Conservation (phyloP, 1,140 invertebrate genomes). For the Microplitis demolitor region DNA sequence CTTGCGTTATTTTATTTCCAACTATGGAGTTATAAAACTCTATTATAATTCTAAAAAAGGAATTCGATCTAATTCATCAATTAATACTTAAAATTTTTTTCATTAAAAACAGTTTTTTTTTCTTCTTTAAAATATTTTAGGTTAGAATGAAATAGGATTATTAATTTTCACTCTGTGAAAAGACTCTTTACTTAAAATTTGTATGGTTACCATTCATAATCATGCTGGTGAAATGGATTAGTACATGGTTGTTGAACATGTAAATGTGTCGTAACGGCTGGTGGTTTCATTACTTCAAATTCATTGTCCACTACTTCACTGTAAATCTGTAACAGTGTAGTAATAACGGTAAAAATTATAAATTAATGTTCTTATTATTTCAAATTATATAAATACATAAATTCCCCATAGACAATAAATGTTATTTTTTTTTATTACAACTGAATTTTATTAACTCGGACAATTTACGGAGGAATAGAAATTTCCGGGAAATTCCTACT, state of each 20-base stretch:
- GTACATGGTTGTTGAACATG: conserved; percentile 56
- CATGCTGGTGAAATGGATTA: conserved; percentile 56
- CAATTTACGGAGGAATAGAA: no score
- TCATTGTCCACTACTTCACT: conserved; percentile 49
- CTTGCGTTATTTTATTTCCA: no score
- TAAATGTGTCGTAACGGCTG: conserved; percentile 47
- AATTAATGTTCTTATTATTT: background rate
- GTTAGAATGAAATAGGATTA: background rate
- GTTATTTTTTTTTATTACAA: no score
- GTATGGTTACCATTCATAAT: conserved; percentile 52
- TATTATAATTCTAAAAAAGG: no score
- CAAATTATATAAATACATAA: background rate
- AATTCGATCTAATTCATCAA: no score
- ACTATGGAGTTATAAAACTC: no score
- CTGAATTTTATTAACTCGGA: no score
- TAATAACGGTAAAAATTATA: background rate
- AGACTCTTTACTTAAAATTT: background rate
- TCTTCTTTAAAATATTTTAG: background rate
- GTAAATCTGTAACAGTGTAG: conserved; percentile 41
- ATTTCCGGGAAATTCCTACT: no score
- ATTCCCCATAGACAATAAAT: no score
- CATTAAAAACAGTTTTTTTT: background rate
- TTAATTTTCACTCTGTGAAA: background rate
- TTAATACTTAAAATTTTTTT: no score
- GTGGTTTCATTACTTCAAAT: conserved; percentile 46